Conservation (phyloP, 1,140 invertebrate species). For the honey bee (Apis mellifera) region Amel_HAv3.1 CM009938.2:8801501-8802000, state of each 20-base stretch:
- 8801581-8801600: slow-evolving; percentile 68
- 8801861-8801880: neutral
- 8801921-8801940: too few species aligned
- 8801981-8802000: too few species aligned
- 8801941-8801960: too few species aligned
- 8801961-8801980: neutral
- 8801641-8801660: slow-evolving; percentile 66
- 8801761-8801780: slow-evolving; percentile 59
- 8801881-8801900: neutral
- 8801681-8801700: slow-evolving; percentile 73
- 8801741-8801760: slow-evolving; percentile 77
- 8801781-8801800: slow-evolving; percentile 75
- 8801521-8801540: slow-evolving; percentile 73
- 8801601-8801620: slow-evolving; percentile 74
- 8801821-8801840: slow-evolving; percentile 69
- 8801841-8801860: neutral
- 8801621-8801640: slow-evolving; percentile 72
- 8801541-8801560: slow-evolving; percentile 75
- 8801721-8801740: slow-evolving; percentile 76
- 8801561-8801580: slow-evolving; percentile 73
- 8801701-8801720: slow-evolving; percentile 73
- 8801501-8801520: slow-evolving; percentile 70
- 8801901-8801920: too few species aligned
- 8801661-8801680: slow-evolving; percentile 67
- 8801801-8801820: slow-evolving; percentile 69